Evolutionary conservation across 2,888 invertebrate species (phyloP), one percentile per base, ranked within the genome.

Genomic region (Trachelus tabidus): DNA sequence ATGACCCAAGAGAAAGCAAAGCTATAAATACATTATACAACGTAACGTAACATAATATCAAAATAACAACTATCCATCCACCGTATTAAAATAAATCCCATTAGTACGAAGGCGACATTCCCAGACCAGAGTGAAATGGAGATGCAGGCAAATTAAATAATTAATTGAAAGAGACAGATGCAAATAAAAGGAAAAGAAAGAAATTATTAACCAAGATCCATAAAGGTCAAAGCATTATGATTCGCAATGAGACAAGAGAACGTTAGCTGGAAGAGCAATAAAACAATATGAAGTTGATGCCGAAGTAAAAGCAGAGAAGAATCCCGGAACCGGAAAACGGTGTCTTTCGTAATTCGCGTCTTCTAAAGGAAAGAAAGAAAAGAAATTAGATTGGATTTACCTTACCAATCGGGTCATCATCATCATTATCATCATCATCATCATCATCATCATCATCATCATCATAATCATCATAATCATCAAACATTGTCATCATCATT

Each of bases 351-450:
- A 73, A 73, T 23, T 35, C 75, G 74, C 77, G 73, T 73, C 75
- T 68, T 76, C 75, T 77, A 74, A 77, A 56, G 23, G 56, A 56
- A 56, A 56, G 71, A 33, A 34, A 31, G 77, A 76, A 75, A 76
- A 79, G 35, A 75, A 75, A 78, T 81, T 80, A 80, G 77, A 81
- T 83, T 80, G 79, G 77, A 84, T 79, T 87, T 86, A 84, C 87
- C 89, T 89, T 90, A 89, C 88, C 88, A 77, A 68, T 76, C 75
- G 79, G 71, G 78, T 79, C 80, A 76, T 82, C 35, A 74, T 74
- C 74, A 34, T 74, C 34, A 34, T 74, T 11, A 35, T 74, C 74
- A 74, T 35, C 37, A 35, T 73, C 73, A 73, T 73, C 34, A 73
- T 73, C 15, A 73, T 74, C n/a, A 35, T 73, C 73, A 73, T 73